Evolutionary conservation across 2,797 vertebrate genomes (phyloP).

Genomic region (Octomys mimax): DNA sequence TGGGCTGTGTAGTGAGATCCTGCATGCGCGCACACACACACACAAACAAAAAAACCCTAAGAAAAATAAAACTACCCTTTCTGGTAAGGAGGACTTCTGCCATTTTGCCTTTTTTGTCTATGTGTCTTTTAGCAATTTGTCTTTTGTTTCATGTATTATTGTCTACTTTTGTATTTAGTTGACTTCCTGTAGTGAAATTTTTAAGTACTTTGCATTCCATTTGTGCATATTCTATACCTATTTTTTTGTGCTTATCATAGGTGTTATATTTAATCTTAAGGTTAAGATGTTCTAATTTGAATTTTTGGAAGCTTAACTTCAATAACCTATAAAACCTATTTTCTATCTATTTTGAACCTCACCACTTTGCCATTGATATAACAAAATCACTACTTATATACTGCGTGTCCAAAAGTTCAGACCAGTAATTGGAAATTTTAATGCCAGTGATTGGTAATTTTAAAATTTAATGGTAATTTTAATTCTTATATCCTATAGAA

Average conservation of each 20-base stretch:
- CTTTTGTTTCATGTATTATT: not conserved
- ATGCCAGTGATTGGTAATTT: not conserved
- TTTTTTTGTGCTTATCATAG: not conserved
- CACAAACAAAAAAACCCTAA: too few species aligned
- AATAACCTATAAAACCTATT: not conserved
- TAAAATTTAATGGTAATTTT: too few species aligned
- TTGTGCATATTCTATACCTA: not conserved
- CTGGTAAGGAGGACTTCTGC: not conserved
- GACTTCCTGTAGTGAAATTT: constrained; percentile 12
- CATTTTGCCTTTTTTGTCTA: not conserved
- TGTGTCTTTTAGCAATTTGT: not conserved
- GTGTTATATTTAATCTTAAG: not conserved
- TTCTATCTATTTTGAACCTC: not conserved
- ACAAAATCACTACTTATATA: not conserved
- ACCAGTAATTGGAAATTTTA: not conserved
- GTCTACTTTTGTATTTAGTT: not conserved
- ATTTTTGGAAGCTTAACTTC: constrained; percentile 26
- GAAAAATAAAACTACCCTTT: not conserved
- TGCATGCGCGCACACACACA: too few species aligned
- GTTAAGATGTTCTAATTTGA: not conserved
- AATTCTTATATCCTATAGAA: constrained; percentile 20
- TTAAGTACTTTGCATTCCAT: not conserved
- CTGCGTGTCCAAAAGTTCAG: not conserved
- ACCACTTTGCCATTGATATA: not conserved
- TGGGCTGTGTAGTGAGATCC: too few species aligned